Evolutionary conservation across 2,113 vertebrate species (phyloP).

Genomic region (Pelecanus crispus): DNA sequence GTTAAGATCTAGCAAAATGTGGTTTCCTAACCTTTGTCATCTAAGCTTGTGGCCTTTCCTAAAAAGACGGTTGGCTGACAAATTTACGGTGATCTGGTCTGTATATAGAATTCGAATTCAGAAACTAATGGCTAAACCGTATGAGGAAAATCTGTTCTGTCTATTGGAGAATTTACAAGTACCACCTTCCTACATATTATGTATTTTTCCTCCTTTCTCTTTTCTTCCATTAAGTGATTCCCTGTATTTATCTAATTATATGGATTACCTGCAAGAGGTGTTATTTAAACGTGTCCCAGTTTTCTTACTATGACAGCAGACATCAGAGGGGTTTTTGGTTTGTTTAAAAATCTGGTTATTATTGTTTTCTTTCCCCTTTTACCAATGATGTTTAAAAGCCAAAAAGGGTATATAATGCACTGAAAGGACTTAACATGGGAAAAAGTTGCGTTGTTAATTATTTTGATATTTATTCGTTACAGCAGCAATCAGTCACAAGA

Average conservation of each 20-base stretch:
- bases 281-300: not conserved
- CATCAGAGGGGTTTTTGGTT: not conserved
- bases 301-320: not conserved
- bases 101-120: not conserved
- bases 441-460: not conserved
- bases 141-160: conserved; percentile 24
- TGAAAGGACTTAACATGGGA: not conserved
- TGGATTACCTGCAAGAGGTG: not conserved
- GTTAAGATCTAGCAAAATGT: not conserved
- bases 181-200: not conserved
- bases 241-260: not conserved
- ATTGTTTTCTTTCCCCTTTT: not conserved
- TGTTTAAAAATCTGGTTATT: not conserved
- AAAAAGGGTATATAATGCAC: not conserved
- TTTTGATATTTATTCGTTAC: not conserved
- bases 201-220: conserved; percentile 22
- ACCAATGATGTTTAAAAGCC: not conserved
- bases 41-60: conserved; percentile 5
- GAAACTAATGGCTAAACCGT: conserved; percentile 2
- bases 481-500: not conserved
- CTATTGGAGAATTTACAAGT: conserved; percentile 10
- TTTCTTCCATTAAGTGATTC: not conserved
- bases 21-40: not conserved
- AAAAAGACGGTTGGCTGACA: conserved; percentile 24
- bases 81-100: not conserved